phyloP scores from a whole-genome alignment of 2,888 invertebrate species.

The Orthosia cruda region DNA sequence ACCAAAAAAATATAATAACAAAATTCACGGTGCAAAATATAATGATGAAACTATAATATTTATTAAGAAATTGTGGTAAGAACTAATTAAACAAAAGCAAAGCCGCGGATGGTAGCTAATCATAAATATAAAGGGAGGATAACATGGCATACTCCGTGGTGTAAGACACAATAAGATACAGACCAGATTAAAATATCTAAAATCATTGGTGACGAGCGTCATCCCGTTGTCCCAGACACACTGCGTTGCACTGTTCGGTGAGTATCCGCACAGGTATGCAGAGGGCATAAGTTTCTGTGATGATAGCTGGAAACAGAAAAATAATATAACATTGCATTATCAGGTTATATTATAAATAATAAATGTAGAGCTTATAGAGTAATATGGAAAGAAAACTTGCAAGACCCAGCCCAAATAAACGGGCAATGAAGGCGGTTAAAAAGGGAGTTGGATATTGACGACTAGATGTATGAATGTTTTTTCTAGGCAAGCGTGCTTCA shows the following conservation, averaged over 20 bases:
- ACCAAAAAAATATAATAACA: no score
- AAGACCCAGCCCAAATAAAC: no score
- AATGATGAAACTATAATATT: no score
- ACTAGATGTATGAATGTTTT: no score
- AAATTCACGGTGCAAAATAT: no score
- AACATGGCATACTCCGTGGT: background rate
- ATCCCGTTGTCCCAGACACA: slow-evolving; percentile 84
- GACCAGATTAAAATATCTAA: slow-evolving; percentile 79
- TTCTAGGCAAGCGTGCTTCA: no score
- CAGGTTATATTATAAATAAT: background rate
- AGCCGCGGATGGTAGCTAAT: no score
- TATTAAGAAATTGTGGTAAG: no score
- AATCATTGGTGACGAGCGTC: slow-evolving; percentile 79
- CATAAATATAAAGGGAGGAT: background rate
- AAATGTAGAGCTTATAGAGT: background rate
- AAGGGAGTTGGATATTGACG: no score
- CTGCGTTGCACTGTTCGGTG: slow-evolving; percentile 66
- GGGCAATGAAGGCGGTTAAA: no score
- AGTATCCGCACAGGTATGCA: slow-evolving; percentile 74
- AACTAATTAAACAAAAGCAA: no score
- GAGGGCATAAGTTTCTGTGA: slow-evolving; percentile 44
- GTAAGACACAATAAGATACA: slow-evolving; percentile 24
- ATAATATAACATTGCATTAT: background rate
- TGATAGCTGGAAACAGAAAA: slow-evolving; percentile 58
- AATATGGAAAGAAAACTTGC: background rate